Base-by-base conservation (phyloP, 2,888 invertebrate species). In the Beris chalybata region DNA sequence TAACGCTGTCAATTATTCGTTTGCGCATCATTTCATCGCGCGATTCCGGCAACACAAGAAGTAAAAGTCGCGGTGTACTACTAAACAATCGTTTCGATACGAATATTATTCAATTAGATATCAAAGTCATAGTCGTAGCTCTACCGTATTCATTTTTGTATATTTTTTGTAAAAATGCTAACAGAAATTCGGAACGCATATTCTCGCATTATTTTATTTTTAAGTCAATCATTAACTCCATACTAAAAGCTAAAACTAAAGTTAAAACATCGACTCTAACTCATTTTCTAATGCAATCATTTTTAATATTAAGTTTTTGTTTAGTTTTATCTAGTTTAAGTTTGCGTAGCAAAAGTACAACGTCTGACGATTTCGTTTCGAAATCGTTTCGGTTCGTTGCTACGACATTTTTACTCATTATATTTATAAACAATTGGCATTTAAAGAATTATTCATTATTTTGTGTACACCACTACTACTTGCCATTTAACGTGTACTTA, bases 101-200 rank as follows among this genome's bases (percentile, higher is more conserved):
- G 12, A 44, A 29, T 58, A 45, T 29, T 29, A 30, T 31, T 61
- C 50, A 61, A 50, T 50, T 15, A 22, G 38, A n/a, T 50, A 38
- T 50, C 31, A 61, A 38, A 61, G 52, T 50, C 61, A 61, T 52
- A 61, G 50, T 48, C 50, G 31, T 61, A 50, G 52, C 13, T 32
- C 52, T 50, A 52, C 50, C 61, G 9, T 43, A 61, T 43, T 59
- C 47, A 47, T n/a, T 31, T 31, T 48, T 61, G 61, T 61, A 61
- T 61, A 61, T 52, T 65, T 56, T 54, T 65, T 65, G 64, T 65
- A 65, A 65, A 65, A 65, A 56, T 65, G 45, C 15, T 58, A 47
- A 65, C 45, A 45, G 56, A 5, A 38, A 38, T 30, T 54, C 64
- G 64, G 64, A 65, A 65, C 64, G 31, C 55, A 48, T 45, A 55